Conservation (phyloP, 2,113 vertebrate species). For the Anoplopoma fimbria region DNA sequence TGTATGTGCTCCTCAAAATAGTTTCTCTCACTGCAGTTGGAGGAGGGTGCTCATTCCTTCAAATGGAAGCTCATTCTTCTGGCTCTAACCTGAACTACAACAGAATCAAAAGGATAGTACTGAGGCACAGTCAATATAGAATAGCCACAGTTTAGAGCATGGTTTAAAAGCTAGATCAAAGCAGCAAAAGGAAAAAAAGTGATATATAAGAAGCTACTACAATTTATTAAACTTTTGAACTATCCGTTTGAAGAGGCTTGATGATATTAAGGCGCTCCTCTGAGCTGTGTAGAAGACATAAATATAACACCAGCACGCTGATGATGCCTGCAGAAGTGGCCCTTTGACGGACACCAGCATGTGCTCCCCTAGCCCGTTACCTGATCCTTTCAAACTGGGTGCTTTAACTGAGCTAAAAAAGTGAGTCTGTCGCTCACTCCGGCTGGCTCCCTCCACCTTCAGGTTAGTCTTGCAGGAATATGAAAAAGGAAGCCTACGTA, state of each 20-base stretch:
- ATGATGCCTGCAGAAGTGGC: conserved; percentile 88
- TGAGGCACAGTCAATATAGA: not conserved
- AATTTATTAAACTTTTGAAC: conserved; percentile 10
- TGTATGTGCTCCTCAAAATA: conserved; percentile 69
- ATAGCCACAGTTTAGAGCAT: not conserved
- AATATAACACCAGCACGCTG: conserved; percentile 83
- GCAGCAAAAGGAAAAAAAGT: not conserved
- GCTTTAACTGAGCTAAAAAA: conserved; percentile 87
- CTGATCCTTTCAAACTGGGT: conserved; percentile 87
- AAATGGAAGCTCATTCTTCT: conserved; percentile 51
- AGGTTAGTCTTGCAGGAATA: conserved; percentile 79
- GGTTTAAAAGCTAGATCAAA: not conserved
- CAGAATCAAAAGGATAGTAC: conserved; percentile 5
- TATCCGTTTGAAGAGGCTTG: conserved; percentile 7
- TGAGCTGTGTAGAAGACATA: conserved; percentile 76
- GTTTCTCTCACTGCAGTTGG: conserved; percentile 38
- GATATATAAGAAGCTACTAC: not conserved
- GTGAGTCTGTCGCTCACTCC: conserved; percentile 80
- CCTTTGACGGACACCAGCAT: conserved; percentile 96
- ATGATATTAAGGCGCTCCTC: conserved; percentile 46
- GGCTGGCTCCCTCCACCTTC: conserved; percentile 82
- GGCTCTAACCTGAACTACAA: conserved; percentile 39
- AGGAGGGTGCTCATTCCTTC: conserved; percentile 46
- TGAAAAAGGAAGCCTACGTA: conserved; percentile 58
- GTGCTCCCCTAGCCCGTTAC: conserved; percentile 86